A percentile compares a stretch with the other conserved stretches of the same genome.
phyloP scores from a whole-genome alignment of 2,888 invertebrate genomes.

The Rhingia rostrata region DNA sequence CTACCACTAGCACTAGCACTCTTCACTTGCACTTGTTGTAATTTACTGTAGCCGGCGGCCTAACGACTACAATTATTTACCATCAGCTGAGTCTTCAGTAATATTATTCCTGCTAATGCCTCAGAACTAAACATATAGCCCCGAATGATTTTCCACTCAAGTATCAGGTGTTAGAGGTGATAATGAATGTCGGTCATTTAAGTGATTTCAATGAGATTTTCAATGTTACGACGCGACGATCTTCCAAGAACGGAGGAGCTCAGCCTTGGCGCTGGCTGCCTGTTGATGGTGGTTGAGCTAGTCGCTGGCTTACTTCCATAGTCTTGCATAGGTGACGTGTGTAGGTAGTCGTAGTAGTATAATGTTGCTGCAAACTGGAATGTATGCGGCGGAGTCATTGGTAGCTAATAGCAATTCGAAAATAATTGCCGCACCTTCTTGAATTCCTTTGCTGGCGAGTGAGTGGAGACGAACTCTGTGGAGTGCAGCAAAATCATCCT shows the following conservation, averaged over 20 bases:
- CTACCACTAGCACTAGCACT: neutral
- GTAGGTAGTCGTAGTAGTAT: conserved; percentile 32
- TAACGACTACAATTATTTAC: conserved; percentile 73
- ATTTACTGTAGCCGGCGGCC: conserved; percentile 66
- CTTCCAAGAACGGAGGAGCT: conserved; percentile 2
- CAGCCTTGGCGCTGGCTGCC: neutral
- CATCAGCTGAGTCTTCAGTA: conserved; percentile 62
- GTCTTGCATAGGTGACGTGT: conserved; percentile 14
- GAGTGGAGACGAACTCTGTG: conserved; percentile 15
- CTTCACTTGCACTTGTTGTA: conserved; percentile 69
- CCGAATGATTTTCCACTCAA: conserved; percentile 68
- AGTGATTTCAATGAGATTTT: conserved; percentile 73
- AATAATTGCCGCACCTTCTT: conserved; percentile 71
- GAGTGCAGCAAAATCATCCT: conserved; percentile 21
- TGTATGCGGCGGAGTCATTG: conserved; percentile 57
- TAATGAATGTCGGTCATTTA: conserved; percentile 74
- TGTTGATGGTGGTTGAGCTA: neutral
- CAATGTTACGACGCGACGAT: conserved; percentile 40
- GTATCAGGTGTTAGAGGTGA: conserved; percentile 74
- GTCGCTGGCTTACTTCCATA: conserved; percentile 24
- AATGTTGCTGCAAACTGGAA: conserved; percentile 39
- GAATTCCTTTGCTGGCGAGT: conserved; percentile 28
- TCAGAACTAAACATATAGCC: conserved; percentile 71
- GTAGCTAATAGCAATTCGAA: conserved; percentile 67
- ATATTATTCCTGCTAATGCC: conserved; percentile 70